Conservation (phyloP, 2,797 vertebrate genomes). For the Sebastes oblongus region DNA sequence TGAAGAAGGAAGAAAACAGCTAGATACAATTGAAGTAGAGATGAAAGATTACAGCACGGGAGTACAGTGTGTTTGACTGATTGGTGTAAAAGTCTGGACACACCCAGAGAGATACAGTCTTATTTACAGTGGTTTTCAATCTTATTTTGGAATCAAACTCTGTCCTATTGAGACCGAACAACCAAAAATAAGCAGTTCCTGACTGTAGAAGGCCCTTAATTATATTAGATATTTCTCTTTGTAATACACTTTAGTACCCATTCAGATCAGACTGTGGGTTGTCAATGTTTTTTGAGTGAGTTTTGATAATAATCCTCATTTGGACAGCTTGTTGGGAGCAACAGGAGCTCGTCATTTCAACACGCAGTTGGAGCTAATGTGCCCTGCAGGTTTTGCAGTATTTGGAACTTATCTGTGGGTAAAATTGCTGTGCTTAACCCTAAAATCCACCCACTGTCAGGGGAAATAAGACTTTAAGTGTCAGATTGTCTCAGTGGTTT, state of each 20-base stretch:
- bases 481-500: constrained; percentile 16
- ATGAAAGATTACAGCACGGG: not conserved
- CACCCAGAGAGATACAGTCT: not conserved
- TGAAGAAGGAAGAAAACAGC: not conserved
- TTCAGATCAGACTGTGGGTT: not conserved
- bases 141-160: not conserved
- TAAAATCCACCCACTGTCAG: constrained; percentile 5
- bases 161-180: not conserved
- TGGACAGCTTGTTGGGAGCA: not conserved
- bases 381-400: not conserved
- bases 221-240: constrained; percentile 19
- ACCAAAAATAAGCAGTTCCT: not conserved
- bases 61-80: not conserved
- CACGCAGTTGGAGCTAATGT: not conserved
- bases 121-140: not conserved
- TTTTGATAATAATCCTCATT: constrained; percentile 1
- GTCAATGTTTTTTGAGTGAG: not conserved
- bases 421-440: constrained; percentile 10
- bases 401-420: not conserved
- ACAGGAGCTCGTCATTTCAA: not conserved
- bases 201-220: not conserved
- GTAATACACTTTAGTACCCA: not conserved
- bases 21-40: not conserved
- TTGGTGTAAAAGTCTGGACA: not conserved
- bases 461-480: constrained; percentile 4